Evolutionary conservation across 2,888 invertebrate genomes (phyloP), one percentile per base, ranked within the genome.

Genomic region (Dolichopus griseipennis): DNA sequence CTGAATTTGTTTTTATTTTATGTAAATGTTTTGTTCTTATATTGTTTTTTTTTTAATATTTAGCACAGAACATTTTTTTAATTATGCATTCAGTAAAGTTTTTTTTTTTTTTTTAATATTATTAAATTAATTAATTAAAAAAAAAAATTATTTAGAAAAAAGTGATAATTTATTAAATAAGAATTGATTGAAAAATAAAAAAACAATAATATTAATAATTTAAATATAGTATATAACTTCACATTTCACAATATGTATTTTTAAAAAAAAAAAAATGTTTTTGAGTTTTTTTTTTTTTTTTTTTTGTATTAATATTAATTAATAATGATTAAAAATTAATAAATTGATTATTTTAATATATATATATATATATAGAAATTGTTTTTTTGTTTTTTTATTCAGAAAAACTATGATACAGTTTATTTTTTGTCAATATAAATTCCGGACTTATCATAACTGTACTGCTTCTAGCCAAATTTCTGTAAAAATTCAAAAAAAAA

Each of bases 371-470:
- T n/a, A 15, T 52, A 52, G 12, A 64, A 64, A 64, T n/a, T 64
- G n/a, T n/a, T 6, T 12, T 27, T 71, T 69, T 70, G 70, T 70
- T 70, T 71, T 69, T 72, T 75, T 78, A 81, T 75, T 82, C 79
- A 71, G 78, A 87, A 78, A 87, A 87, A 76, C 90, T 90, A 78
- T 92, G 86, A 85, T 94, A 95, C 75, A 95, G 84, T 83, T 95
- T 95, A 83, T 92, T 93, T 86, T 95, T 95, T 81, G 90, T 91
- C 83, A 95, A 85, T 78, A 89, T 89, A 85, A 93, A 95, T 79
- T 90, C 91, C 76, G 90, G 90, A 84, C 93, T 92, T 81, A 95
- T 91, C 83, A 94, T 89, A 78, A 95, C 90, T 74, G 93, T 92
- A 81, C 91, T 90, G 83, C 91, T 88, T 82, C 91, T 87, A 74